Evolutionary conservation across 2,888 invertebrate genomes (phyloP).

Genomic region (Leptodirus hochenwartii): DNA sequence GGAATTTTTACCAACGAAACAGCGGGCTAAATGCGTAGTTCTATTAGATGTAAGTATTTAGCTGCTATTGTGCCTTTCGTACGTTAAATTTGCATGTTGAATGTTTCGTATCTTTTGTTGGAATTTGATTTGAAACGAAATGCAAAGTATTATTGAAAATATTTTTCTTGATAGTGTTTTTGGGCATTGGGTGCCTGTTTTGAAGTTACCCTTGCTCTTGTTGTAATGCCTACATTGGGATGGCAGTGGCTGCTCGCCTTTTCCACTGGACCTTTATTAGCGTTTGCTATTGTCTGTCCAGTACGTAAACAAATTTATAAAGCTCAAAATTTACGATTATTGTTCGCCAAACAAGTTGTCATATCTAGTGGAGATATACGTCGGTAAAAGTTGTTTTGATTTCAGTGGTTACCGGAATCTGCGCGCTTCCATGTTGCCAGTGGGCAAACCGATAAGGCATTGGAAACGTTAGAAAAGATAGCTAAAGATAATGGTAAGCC

Average conservation of each 20-base stretch:
- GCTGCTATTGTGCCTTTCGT: slow-evolving; percentile 5
- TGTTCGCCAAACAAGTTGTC: background rate
- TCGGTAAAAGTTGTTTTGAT: slow-evolving; percentile 12
- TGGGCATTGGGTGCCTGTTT: slow-evolving; percentile 93
- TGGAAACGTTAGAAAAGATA: slow-evolving; percentile 68
- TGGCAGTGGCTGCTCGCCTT: slow-evolving; percentile 84
- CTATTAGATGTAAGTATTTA: slow-evolving; percentile 68
- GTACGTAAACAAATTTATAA: slow-evolving; percentile 31
- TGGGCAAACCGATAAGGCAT: slow-evolving; percentile 72
- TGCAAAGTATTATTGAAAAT: slow-evolving; percentile 8
- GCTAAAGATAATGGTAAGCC: slow-evolving; percentile 79
- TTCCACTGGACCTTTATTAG: slow-evolving; percentile 73
- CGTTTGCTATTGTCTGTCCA: slow-evolving; percentile 65
- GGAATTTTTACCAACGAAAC: slow-evolving; percentile 86
- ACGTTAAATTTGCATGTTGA: slow-evolving; percentile 4
- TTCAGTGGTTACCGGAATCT: slow-evolving; percentile 87
- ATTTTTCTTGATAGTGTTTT: slow-evolving; percentile 47
- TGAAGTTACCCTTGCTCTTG: slow-evolving; percentile 75
- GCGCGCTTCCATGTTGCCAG: slow-evolving; percentile 75
- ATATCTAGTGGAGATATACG: background rate
- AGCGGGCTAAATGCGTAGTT: slow-evolving; percentile 88
- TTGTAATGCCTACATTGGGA: slow-evolving; percentile 81
- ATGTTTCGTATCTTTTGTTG: slow-evolving; percentile 8
- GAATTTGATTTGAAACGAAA: too few species aligned
- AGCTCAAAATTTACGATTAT: background rate